phyloP scores from a whole-genome alignment of 1,140 invertebrate genomes.

The Drosophila sturtevanti region DNA sequence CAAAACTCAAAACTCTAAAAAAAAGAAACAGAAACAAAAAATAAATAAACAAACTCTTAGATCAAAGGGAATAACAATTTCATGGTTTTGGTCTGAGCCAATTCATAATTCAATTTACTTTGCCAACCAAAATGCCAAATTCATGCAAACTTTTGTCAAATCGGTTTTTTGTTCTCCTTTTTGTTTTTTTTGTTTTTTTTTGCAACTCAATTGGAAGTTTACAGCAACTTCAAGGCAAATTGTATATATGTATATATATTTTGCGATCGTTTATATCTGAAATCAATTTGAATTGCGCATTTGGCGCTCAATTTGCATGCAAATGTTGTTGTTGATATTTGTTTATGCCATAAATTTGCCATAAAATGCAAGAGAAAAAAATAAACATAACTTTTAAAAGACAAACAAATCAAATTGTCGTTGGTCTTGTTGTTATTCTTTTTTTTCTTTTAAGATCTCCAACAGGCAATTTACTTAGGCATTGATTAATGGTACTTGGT shows the following conservation, averaged over 20 bases:
- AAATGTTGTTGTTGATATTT: constrained; percentile 70
- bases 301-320: constrained; percentile 79
- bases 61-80: constrained; percentile 42
- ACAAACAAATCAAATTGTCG: constrained; percentile 81
- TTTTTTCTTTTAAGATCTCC: background rate
- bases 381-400: constrained; percentile 27
- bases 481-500: constrained; percentile 61
- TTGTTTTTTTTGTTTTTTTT: constrained; percentile 29
- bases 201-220: constrained; percentile 66
- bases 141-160: constrained; percentile 16
- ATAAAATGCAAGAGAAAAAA: constrained; percentile 58
- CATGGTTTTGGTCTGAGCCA: constrained; percentile 22
- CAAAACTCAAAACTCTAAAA: constrained; percentile 39
- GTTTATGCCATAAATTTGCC: constrained; percentile 78
- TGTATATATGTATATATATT: constrained; percentile 9
- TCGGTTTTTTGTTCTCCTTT: constrained; percentile 57
- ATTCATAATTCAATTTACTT: constrained; percentile 34
- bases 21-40: too few species aligned
- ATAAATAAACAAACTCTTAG: constrained; percentile 4
- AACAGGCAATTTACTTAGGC: constrained; percentile 35
- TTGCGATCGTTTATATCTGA: constrained; percentile 67
- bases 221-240: constrained; percentile 63
- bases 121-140: constrained; percentile 16
- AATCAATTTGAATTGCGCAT: constrained; percentile 80
- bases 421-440: constrained; percentile 2